Evolutionary conservation across 2,888 invertebrate genomes (phyloP).

Genomic region (Timandra comae): DNA sequence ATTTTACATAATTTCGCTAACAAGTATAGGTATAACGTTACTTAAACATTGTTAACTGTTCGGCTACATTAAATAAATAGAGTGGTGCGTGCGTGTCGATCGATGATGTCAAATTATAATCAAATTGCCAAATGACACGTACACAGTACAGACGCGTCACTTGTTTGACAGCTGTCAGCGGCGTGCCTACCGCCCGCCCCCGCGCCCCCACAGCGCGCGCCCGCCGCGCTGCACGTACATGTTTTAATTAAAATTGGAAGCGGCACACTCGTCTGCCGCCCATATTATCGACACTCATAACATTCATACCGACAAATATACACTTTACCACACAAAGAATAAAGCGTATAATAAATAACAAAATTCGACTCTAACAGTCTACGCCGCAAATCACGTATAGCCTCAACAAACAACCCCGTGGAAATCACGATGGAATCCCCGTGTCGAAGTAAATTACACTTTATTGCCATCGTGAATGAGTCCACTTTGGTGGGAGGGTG

Average conservation of each 20-base stretch:
- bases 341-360: conserved; percentile 25
- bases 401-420: conserved; percentile 59
- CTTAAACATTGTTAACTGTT: too few relatives aligned
- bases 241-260: conserved; percentile 60
- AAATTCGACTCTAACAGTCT: conserved; percentile 46
- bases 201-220: conserved; percentile 4
- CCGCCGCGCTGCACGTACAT: conserved; percentile 26
- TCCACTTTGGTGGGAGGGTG: conserved; percentile 33
- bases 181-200: background rate
- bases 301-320: conserved; percentile 29
- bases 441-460: conserved; percentile 46
- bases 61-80: too few relatives aligned
- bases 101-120: too few relatives aligned
- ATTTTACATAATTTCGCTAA: too few relatives aligned
- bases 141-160: conserved; percentile 6
- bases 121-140: background rate
- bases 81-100: too few relatives aligned
- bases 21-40: too few relatives aligned
- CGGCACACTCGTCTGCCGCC: conserved; percentile 23
- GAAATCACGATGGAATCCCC: conserved; percentile 41
- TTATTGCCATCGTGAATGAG: conserved; percentile 39
- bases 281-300: conserved; percentile 27
- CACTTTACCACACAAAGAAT: conserved; percentile 31
- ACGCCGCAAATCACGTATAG: conserved; percentile 67
- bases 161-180: too few relatives aligned